These are phyloP conservation scores for Aphaenogaster rudis DNA, from an alignment of 1,140 invertebrate genomes.

Conservation along the genomic window DNA sequence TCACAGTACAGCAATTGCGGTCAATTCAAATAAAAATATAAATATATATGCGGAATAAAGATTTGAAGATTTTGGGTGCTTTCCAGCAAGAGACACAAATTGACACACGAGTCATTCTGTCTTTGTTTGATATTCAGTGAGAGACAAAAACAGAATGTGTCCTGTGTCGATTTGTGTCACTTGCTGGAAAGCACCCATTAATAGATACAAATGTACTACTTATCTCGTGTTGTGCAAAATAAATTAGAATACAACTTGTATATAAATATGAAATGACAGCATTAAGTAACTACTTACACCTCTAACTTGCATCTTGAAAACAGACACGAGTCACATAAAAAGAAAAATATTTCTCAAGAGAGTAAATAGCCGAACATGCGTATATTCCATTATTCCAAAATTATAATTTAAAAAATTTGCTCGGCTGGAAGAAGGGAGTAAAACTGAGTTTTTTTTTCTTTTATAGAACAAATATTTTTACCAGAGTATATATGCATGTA, in stretches of 20 bases:
- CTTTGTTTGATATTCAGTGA: too few species aligned
- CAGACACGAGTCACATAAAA: background rate
- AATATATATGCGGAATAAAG: background rate
- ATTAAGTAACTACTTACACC: conserved; percentile 19
- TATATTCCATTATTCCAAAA: background rate
- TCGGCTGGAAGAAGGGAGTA: background rate
- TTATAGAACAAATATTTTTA: background rate
- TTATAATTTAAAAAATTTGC: background rate
- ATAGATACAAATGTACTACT: background rate
- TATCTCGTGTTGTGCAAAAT: background rate
- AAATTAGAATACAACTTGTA: background rate
- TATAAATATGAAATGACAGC: background rate
- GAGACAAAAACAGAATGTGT: too few species aligned
- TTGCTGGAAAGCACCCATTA: too few species aligned
- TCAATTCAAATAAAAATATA: background rate
- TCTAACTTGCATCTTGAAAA: conserved; percentile 9
- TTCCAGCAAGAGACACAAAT: too few species aligned
- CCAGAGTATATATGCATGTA: too few species aligned
- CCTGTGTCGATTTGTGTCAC: too few species aligned
- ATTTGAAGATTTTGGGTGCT: background rate
- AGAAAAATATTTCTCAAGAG: background rate
- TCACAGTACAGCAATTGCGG: background rate
- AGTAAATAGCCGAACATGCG: background rate
- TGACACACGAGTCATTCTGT: too few species aligned
- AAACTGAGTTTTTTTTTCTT: background rate